Evolutionary conservation across 2,113 vertebrate species (phyloP).

Genomic region (Blennius ocellaris): DNA sequence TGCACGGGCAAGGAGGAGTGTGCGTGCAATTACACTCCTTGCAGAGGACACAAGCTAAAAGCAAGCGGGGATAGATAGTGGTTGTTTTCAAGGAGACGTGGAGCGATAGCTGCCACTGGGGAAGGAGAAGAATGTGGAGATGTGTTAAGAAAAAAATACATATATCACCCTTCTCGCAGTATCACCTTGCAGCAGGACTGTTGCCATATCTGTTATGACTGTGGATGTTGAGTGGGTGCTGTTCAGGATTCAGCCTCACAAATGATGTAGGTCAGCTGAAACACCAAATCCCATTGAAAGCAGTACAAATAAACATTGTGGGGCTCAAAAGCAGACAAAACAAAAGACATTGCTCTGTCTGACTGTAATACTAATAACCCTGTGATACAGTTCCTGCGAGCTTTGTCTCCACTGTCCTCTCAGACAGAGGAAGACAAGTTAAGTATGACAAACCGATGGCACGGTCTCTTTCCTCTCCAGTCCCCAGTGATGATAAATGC

Average conservation of each 20-base stretch:
- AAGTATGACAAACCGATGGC: slow-evolving; percentile 68
- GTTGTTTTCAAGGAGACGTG: slow-evolving; percentile 36
- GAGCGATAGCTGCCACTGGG: slow-evolving; percentile 17
- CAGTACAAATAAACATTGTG: slow-evolving; percentile 18
- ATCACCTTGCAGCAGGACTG: slow-evolving; percentile 36
- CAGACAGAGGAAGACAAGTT: slow-evolving; percentile 64
- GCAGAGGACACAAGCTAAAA: slow-evolving; percentile 43
- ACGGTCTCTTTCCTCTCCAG: slow-evolving; percentile 45
- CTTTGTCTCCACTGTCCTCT: slow-evolving; percentile 40
- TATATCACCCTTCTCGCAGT: slow-evolving; percentile 9
- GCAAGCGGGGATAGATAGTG: slow-evolving; percentile 18
- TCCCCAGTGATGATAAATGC: slow-evolving; percentile 67
- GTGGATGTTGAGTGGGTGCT: slow-evolving; percentile 13
- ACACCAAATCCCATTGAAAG: slow-evolving; percentile 12
- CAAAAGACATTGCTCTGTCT: slow-evolving; percentile 26
- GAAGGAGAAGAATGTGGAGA: slow-evolving; percentile 30
- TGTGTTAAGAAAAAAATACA: slow-evolving; percentile 23
- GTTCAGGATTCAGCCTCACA: slow-evolving; percentile 10
- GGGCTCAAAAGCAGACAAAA: slow-evolving; percentile 12
- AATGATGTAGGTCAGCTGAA: slow-evolving; percentile 13
- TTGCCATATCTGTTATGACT: slow-evolving; percentile 29
- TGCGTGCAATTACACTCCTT: slow-evolving; percentile 18
- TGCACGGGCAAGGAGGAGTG: slow-evolving; percentile 10
- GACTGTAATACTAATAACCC: slow-evolving; percentile 40
- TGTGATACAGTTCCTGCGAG: slow-evolving; percentile 31